Base-by-base conservation (phyloP, 2,888 invertebrate species). In the Chymomyza procnemis region DNA sequence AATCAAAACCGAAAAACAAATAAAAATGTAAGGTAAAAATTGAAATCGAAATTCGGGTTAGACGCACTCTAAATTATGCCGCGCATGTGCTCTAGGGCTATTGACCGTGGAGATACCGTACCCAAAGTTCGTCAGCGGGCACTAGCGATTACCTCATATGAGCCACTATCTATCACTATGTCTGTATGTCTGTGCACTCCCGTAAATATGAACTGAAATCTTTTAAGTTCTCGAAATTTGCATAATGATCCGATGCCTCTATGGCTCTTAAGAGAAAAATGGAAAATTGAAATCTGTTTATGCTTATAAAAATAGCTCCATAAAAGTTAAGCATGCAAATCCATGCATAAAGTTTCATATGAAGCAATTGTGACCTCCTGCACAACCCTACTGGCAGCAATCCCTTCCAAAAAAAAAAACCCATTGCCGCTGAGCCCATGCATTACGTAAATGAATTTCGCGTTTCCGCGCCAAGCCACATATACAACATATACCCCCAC, bases 371-470 rank as follows among this genome's bases (percentile, higher is more conserved):
- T 64, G 64, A 41, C 3, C 14, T 9, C 41, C 26, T 8, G 8
- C 0, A 34, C 2, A 9, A 12, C 26, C 26, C 26, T 8, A 4
- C 26, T 26, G 5, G 12, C 0, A 12, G 34, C 9, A 41, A n/a
- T n/a, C 34, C 34, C 34, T 12, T 12, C 12, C 9, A 5, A 41
- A 41, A 41, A 41, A 41, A 5, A 41, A 41, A 41, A 41, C 3
- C 34, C 34, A 41, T 41, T 41, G 34, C 34, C 34, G 12, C 60
- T 66, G 61, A 70, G 69, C 69, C 67, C 58, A 59, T 69, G 80
- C 84, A 84, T 84, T 84, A 84, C 76, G 88, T 79, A 84, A 88
- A 86, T 88, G 88, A 84, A 79, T 84, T 80, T 75, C 74, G 71
- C 70, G 67, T 59, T 73, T 66, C 65, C 48, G 19, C 47, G 50